phyloP scores from a whole-genome alignment of 2,888 invertebrate genomes.

The Andrena minutula region DNA sequence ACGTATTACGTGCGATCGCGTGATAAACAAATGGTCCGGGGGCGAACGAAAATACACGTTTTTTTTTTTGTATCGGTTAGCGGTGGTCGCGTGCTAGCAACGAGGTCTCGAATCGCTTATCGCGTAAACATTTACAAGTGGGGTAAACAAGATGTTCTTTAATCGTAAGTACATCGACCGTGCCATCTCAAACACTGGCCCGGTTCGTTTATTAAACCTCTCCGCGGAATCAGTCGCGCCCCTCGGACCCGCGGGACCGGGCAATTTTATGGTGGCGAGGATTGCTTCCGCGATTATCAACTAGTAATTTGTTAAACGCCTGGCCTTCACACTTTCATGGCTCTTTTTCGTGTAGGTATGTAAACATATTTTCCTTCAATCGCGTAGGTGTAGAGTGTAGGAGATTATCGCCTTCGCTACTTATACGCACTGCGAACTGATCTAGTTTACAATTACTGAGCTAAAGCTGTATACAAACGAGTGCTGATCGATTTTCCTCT shows the following conservation, averaged over 20 bases:
- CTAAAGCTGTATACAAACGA: too few species aligned
- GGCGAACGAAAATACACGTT: constrained; percentile 48
- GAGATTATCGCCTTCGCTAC: too few species aligned
- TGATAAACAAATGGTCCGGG: constrained; percentile 54
- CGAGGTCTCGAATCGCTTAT: constrained; percentile 77
- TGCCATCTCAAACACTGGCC: constrained; percentile 60
- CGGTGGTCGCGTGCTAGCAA: constrained; percentile 68
- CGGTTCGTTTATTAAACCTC: constrained; percentile 62
- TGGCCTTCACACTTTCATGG: neutral
- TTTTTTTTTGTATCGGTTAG: constrained; percentile 53
- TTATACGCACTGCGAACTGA: too few species aligned
- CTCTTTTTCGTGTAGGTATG: too few species aligned
- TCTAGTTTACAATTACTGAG: too few species aligned
- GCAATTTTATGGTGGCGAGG: neutral
- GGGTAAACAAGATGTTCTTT: constrained; percentile 79
- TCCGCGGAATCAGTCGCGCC: constrained; percentile 35
- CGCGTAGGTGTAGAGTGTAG: too few species aligned
- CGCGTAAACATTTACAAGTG: constrained; percentile 79
- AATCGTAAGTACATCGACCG: constrained; percentile 71
- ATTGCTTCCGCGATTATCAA: neutral
- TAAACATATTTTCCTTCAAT: neutral
- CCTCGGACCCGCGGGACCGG: neutral
- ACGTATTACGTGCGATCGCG: constrained; percentile 32
- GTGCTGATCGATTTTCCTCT: too few species aligned
- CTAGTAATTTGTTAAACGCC: neutral